Percentiles rank a stretch among this genome's conserved stretches.
Conservation (phyloP, 1,140 invertebrate genomes). For the Eupristina koningsbergeri region DNA sequence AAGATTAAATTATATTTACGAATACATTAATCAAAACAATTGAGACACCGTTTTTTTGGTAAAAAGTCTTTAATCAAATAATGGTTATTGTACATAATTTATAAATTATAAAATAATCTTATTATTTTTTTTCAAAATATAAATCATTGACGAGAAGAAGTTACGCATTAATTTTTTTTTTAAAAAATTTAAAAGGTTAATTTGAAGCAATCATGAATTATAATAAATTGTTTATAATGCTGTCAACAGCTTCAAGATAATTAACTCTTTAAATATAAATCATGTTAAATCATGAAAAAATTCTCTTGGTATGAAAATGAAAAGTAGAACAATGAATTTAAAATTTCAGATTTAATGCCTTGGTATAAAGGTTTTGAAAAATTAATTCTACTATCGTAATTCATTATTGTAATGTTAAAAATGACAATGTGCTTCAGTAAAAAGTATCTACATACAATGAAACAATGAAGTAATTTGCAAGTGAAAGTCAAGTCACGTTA, state of each 20-base stretch:
- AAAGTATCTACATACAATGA: constrained; percentile 39
- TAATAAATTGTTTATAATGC: neutral
- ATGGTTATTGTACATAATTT: no score
- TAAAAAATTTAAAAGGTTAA: no score
- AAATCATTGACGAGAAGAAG: no score
- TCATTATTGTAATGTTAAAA: neutral
- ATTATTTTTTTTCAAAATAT: no score
- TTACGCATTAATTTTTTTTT: no score
- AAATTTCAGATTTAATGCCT: neutral
- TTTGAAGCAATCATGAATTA: no score
- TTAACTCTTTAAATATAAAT: neutral
- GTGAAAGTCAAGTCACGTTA: neutral
- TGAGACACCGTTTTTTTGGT: no score
- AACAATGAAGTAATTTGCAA: constrained; percentile 37
- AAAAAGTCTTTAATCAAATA: no score
- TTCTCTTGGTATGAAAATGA: no score
- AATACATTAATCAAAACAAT: no score
- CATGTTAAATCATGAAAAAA: neutral
- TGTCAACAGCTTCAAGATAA: neutral
- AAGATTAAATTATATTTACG: no score
- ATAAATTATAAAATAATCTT: no score
- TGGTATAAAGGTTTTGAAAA: neutral
- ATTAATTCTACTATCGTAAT: neutral
- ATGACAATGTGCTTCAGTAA: neutral
- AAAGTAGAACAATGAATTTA: neutral